Percentiles rank a stretch among this genome's conserved stretches.
Evolutionary conservation across 2,113 vertebrate species (phyloP).

Genomic region (Silurus asotus): DNA sequence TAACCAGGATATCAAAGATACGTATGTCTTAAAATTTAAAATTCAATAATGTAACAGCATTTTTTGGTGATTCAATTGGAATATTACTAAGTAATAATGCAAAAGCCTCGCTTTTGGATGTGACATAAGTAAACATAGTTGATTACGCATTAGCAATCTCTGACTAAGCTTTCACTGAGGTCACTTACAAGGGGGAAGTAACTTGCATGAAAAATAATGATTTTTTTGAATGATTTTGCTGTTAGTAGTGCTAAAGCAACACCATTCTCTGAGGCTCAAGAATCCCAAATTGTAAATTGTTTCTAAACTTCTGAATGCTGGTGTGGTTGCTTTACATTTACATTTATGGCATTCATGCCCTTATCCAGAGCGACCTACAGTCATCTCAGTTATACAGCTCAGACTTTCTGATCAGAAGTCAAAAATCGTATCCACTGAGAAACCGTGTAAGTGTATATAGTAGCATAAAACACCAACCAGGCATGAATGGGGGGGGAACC

Average conservation of each 20-base stretch:
- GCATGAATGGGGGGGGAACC: too few relatives aligned
- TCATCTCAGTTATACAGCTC: too few relatives aligned
- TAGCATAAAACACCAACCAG: too few relatives aligned
- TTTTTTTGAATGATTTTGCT: background rate
- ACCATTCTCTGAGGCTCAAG: background rate
- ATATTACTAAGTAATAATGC: background rate
- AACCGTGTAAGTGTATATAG: too few relatives aligned
- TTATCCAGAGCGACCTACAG: too few relatives aligned
- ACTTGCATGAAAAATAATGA: too few relatives aligned
- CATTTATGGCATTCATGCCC: too few relatives aligned
- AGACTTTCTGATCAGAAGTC: too few relatives aligned
- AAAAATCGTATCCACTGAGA: too few relatives aligned
- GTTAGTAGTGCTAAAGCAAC: background rate
- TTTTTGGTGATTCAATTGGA: background rate
- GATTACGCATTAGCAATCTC: background rate
- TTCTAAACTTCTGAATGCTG: background rate
- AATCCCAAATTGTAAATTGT: background rate
- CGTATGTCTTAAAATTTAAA: too few relatives aligned
- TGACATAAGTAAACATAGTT: background rate
- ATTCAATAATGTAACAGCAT: background rate
- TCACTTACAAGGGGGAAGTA: too few relatives aligned
- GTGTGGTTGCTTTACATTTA: background rate
- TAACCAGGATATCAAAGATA: too few relatives aligned
- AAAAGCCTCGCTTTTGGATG: background rate
- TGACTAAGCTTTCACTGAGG: background rate